A percentile compares a stretch with the other conserved stretches of the same genome.
Evolutionary conservation across 35 echinoderm and acorn worm species (phyloP).

Genomic region (Stichopus chloronotus): DNA sequence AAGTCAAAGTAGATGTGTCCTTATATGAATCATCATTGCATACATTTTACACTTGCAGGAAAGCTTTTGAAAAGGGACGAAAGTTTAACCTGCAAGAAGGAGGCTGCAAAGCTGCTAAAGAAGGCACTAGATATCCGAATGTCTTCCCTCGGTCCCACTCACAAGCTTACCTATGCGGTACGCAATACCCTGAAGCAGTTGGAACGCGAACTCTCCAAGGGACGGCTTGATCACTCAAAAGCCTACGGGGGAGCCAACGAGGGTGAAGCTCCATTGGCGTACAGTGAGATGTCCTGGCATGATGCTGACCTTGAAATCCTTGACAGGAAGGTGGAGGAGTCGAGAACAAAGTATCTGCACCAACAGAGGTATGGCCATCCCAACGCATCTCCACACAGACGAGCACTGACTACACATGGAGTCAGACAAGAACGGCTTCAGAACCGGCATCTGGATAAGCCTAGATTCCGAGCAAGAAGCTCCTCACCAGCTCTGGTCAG

Average conservation of each 20-base stretch:
- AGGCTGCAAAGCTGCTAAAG: slow-evolving; percentile 67
- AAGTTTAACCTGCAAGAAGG: slow-evolving; percentile 78
- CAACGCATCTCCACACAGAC: not conserved
- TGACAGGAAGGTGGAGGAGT: slow-evolving; percentile 29
- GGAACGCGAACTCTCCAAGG: slow-evolving; percentile 65
- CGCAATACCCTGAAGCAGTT: slow-evolving; percentile 63
- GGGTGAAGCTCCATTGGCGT: slow-evolving; percentile 28
- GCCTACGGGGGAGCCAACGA: slow-evolving; percentile 65
- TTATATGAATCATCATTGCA: no score
- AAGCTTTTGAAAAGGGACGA: slow-evolving; percentile 73
- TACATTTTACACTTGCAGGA: slow-evolving; percentile 52
- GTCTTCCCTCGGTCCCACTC: slow-evolving; percentile 75
- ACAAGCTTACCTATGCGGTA: slow-evolving; percentile 73
- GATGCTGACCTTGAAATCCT: slow-evolving; percentile 60
- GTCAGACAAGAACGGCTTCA: not conserved
- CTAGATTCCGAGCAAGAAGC: slow-evolving; percentile 15
- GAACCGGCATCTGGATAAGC: not conserved
- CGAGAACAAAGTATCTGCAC: slow-evolving; percentile 7
- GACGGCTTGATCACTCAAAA: slow-evolving; percentile 69
- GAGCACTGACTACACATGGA: not conserved
- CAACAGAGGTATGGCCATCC: slow-evolving; percentile 10
- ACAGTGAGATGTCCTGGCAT: slow-evolving; percentile 81
- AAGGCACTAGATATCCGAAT: slow-evolving; percentile 81
- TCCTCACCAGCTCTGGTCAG: slow-evolving; percentile 31
- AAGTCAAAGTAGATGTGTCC: no score